A percentile compares a stretch with the other conserved stretches of the same genome.
Conservation (phyloP, 2,888 invertebrate species). For the Microplitis manilae region DNA sequence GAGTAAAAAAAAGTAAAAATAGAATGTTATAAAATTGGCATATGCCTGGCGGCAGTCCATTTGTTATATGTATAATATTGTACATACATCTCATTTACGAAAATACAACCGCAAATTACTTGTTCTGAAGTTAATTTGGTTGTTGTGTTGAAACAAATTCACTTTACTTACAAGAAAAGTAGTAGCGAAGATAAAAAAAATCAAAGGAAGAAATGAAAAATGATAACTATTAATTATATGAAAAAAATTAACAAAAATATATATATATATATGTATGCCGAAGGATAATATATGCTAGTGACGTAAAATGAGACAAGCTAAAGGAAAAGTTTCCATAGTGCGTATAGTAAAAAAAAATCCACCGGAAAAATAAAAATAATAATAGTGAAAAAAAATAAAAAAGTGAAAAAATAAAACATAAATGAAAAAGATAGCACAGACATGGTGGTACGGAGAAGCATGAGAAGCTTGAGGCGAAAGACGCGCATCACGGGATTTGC, state of each 20-base stretch:
- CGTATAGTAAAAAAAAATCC: not conserved
- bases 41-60: not conserved
- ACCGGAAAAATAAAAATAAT: constrained; percentile 8
- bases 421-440: constrained; percentile 7
- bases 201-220: not conserved
- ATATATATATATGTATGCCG: not conserved
- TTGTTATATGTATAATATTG: not conserved
- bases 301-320: constrained; percentile 4
- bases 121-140: too few species aligned
- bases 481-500: constrained; percentile 30
- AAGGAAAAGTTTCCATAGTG: not conserved
- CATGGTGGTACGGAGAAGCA: constrained; percentile 1
- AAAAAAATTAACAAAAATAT: not conserved
- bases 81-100: not conserved
- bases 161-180: too few species aligned
- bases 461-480: constrained; percentile 27
- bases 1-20: not conserved
- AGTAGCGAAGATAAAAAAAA: not conserved
- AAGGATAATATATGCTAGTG: constrained; percentile 15
- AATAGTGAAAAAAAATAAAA: not conserved
- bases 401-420: not conserved
- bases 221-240: not conserved
- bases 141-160: too few species aligned
- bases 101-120: too few species aligned
- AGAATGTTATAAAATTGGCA: not conserved